phyloP scores from a whole-genome alignment of 2,113 vertebrate species.

The Otis tarda region DNA sequence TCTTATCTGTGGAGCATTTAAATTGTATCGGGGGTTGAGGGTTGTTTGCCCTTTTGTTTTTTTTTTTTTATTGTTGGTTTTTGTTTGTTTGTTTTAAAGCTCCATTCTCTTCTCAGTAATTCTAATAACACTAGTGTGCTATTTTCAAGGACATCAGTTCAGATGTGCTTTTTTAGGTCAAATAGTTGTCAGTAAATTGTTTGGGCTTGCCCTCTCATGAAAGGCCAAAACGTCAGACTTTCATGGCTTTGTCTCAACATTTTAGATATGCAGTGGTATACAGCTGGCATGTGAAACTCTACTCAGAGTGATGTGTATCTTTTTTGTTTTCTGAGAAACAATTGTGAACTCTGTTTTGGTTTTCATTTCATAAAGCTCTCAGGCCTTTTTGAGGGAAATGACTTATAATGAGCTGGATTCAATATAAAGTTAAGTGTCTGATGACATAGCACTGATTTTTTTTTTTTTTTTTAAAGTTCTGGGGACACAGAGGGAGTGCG shows the following conservation, averaged over 20 bases:
- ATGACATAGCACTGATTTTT: not conserved
- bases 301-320: not conserved
- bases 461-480: not conserved
- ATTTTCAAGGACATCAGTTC: not conserved
- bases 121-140: not conserved
- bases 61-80: not conserved
- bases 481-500: not conserved
- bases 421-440: not conserved
- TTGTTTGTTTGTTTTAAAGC: not conserved
- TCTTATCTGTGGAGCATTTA: not conserved
- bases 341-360: not conserved
- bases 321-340: not conserved
- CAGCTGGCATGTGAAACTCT: not conserved
- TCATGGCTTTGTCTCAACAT: not conserved
- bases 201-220: not conserved
- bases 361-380: not conserved
- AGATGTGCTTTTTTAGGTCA: not conserved
- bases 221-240: not conserved
- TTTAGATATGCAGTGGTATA: not conserved
- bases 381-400: not conserved
- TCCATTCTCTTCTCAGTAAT: not conserved
- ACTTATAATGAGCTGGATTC: not conserved
- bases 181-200: not conserved
- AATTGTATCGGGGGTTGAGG: not conserved
- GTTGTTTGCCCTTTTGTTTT: not conserved